Evolutionary conservation across 2,113 vertebrate genomes (phyloP), one percentile per base, ranked within the genome.

Genomic region (Atherinomorus stipes): DNA sequence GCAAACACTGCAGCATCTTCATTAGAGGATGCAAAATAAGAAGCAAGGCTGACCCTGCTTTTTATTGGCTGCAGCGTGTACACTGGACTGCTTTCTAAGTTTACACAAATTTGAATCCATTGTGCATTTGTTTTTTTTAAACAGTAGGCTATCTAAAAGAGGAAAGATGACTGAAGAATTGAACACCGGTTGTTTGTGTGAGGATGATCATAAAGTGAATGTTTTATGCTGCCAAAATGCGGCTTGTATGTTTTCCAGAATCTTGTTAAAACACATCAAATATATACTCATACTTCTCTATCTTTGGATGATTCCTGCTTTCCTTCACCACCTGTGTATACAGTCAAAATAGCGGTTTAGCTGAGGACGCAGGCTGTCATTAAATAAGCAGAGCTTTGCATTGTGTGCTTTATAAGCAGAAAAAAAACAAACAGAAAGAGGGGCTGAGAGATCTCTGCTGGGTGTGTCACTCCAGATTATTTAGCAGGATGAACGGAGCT

Each of bases 381-480:
- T 71, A 64, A 77, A 71, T 21, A 7, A 22, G 40, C 69, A 1
- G 50, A 72, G 62, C 42, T 67, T 57, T 57, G 76, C 21, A 21
- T 56, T 50, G 49, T 45, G 40, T 70, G 67, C 66, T 52, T 60
- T 71, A 60, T 11, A 50, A 60, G 57, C 19, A 70, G 49, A 70
- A n/a, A 66, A 9, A 53, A 49, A 52, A 60, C 44, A 68, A 71
- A 80, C 47, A 51, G 37, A 74, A 64, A 61, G 58, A 23, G 57
- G 19, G 42, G 34, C 16, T 58, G 50, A 38, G 59, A 57, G 64
- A 71, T 77, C 65, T 79, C 59, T 80, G 60, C 13, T 60, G 76
- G 61, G 65, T 74, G 79, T 83, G 84, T 64, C 9, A 47, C 69
- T 85, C 59, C 81, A 85, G 76, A 83, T 86, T 83, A 80, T 87